Evolutionary conservation across 2,888 invertebrate species (phyloP).

Genomic region (Adelphocoris suturalis): DNA sequence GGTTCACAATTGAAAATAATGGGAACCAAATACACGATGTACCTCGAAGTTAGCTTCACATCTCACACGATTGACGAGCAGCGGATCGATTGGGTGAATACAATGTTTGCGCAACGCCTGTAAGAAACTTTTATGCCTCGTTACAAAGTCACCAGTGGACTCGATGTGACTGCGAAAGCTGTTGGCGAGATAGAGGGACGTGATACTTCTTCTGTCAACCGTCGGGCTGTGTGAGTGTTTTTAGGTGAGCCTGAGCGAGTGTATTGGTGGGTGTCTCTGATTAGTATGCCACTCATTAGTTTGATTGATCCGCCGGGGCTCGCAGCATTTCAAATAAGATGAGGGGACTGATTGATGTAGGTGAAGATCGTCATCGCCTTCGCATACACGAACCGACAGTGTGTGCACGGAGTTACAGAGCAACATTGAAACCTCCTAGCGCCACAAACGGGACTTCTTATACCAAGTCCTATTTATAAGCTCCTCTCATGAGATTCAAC

Average conservation of each 20-base stretch:
- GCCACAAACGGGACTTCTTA: neutral
- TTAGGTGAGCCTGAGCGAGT: neutral
- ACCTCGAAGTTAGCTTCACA: too few relatives aligned
- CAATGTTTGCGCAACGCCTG: too few relatives aligned
- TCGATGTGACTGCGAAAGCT: conserved; percentile 13
- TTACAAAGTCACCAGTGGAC: conserved; percentile 27
- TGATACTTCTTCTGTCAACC: conserved; percentile 32
- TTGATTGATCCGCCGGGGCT: conserved; percentile 44
- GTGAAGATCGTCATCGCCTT: conserved; percentile 14
- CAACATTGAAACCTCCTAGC: neutral
- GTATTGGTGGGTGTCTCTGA: neutral
- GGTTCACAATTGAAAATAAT: too few relatives aligned
- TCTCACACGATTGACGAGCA: too few relatives aligned
- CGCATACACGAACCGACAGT: neutral
- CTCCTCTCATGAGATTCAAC: neutral
- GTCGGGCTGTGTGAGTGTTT: neutral
- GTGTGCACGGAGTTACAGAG: neutral
- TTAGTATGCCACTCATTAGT: conserved; percentile 60
- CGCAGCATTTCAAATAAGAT: conserved; percentile 30
- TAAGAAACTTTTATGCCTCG: neutral
- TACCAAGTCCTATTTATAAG: conserved; percentile 29
- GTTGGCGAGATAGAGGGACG: neutral
- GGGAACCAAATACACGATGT: too few relatives aligned
- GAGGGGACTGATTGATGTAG: neutral
- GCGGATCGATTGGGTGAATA: too few relatives aligned